These are phyloP conservation scores for Dinocampus coccinellae DNA, from an alignment of 2,888 invertebrate genomes.

Conservation along the genomic window DNA sequence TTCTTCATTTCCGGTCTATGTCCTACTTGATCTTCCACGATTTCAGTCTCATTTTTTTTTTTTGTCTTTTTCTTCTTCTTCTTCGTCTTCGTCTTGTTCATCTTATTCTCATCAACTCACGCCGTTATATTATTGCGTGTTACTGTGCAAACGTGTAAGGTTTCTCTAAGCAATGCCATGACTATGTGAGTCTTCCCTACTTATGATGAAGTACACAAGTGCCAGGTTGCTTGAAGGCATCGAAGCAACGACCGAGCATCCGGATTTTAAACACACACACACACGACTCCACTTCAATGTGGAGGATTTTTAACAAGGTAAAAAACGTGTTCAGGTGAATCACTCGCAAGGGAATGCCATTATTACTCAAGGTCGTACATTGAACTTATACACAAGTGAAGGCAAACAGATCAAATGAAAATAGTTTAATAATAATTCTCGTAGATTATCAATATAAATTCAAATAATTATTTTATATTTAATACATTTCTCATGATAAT, in stretches of 20 bases:
- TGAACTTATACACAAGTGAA: slow-evolving; percentile 54
- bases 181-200: slow-evolving; percentile 10
- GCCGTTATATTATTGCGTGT: slow-evolving; percentile 23
- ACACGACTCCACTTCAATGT: too few relatives aligned
- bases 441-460: too few relatives aligned
- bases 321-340: slow-evolving; percentile 35
- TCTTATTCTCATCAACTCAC: neutral
- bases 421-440: too few relatives aligned
- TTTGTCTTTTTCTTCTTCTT: too few relatives aligned
- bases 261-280: too few relatives aligned
- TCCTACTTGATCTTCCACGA: slow-evolving; percentile 17
- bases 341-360: slow-evolving; percentile 41
- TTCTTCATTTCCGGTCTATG: slow-evolving; percentile 17
- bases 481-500: too few relatives aligned
- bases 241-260: slow-evolving; percentile 28
- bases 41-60: slow-evolving; percentile 9
- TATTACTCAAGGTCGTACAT: slow-evolving; percentile 55
- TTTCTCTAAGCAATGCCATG: slow-evolving; percentile 8
- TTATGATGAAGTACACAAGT: neutral
- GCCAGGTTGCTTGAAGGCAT: slow-evolving; percentile 16
- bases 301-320: slow-evolving; percentile 30
- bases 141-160: neutral
- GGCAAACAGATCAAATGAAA: slow-evolving; percentile 58
- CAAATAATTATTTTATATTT: too few relatives aligned
- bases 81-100: too few relatives aligned